A percentile compares a stretch with the other conserved stretches of the same genome.
phyloP scores from a whole-genome alignment of 2,113 vertebrate species.

The Callipepla californica region DNA sequence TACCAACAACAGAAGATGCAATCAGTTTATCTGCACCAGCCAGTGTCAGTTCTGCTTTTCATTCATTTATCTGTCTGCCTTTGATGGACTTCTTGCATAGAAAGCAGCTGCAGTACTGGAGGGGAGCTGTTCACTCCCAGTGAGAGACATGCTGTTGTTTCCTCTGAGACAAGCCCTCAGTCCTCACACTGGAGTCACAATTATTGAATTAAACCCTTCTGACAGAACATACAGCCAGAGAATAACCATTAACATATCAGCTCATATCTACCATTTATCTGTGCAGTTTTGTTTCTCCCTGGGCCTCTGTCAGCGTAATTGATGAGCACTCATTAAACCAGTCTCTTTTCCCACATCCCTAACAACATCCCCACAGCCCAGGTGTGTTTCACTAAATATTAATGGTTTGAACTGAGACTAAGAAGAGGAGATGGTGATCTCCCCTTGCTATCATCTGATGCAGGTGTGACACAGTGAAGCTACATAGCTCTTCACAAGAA shows the following conservation, averaged over 20 bases:
- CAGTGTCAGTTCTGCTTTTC: background rate
- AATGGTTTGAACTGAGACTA: rapidly evolving
- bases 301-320: background rate
- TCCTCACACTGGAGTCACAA: rapidly evolving
- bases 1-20: background rate
- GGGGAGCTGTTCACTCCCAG: background rate
- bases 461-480: rapidly evolving
- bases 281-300: background rate
- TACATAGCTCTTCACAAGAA: rapidly evolving
- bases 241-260: background rate
- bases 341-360: background rate
- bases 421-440: background rate
- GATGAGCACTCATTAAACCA: background rate
- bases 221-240: background rate
- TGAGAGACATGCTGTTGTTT: background rate
- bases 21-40: rapidly evolving
- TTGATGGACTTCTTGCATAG: background rate
- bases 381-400: background rate
- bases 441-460: background rate
- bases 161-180: background rate
- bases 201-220: background rate
- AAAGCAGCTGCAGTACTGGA: background rate
- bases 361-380: background rate
- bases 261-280: background rate
- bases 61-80: rapidly evolving